Percentiles rank a stretch among this genome's conserved stretches.
These are phyloP conservation scores for Cephus runcator DNA, from an alignment of 2,888 invertebrate species.

Conservation along the genomic window DNA sequence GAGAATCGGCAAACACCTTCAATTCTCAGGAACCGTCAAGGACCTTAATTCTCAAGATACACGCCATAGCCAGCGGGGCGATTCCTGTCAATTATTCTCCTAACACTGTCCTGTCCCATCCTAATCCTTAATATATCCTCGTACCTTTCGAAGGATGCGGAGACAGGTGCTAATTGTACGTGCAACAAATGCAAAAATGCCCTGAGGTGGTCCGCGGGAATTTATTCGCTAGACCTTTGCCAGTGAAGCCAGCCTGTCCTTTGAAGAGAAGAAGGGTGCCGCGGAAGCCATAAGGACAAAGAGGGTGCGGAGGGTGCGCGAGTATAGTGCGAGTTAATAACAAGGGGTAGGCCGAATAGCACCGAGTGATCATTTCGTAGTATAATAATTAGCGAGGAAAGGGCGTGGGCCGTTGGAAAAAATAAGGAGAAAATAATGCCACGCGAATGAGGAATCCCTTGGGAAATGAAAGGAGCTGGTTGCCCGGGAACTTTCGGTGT, in stretches of 20 bases:
- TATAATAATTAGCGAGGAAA: constrained; percentile 59
- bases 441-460: constrained; percentile 39
- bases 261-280: not conserved
- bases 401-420: constrained; percentile 47
- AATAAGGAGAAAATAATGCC: constrained; percentile 64
- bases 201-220: not conserved
- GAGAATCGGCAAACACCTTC: not conserved
- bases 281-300: not conserved
- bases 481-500: not conserved
- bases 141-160: not conserved
- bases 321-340: constrained; percentile 40
- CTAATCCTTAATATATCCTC: not conserved
- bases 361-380: constrained; percentile 55
- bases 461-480: constrained; percentile 18
- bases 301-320: not conserved
- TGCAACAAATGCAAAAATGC: not conserved
- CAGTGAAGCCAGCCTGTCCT: too few relatives aligned
- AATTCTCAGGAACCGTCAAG: not conserved
- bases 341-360: constrained; percentile 27
- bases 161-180: not conserved
- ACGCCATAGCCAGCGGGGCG: not conserved
- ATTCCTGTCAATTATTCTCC: not conserved
- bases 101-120: not conserved
- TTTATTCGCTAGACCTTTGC: not conserved
- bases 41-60: too few relatives aligned